phyloP scores from a whole-genome alignment of 2,113 vertebrate genomes.

The Condylura cristata region DNA sequence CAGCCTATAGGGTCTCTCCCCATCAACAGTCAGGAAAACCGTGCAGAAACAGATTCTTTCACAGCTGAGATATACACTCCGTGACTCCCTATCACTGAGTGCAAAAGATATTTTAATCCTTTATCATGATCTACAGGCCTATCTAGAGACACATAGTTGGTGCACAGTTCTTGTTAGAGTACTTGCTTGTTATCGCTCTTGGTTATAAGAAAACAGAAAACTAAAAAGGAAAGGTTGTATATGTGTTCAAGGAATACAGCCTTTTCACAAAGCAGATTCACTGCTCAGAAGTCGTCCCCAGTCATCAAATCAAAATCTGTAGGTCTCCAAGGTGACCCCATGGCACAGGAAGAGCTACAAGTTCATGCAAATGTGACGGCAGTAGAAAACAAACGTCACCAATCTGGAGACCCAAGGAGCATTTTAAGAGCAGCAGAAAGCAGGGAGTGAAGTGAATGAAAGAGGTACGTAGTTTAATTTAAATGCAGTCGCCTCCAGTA shows the following conservation, averaged over 20 bases:
- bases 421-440: not conserved
- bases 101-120: not conserved
- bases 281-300: not conserved
- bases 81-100: not conserved
- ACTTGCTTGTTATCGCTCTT: not conserved
- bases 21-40: not conserved
- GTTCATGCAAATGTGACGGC: not conserved
- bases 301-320: not conserved
- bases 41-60: not conserved
- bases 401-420: not conserved
- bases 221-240: not conserved
- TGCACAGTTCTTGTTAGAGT: not conserved
- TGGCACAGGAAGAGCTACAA: not conserved
- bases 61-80: not conserved
- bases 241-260: too few relatives aligned
- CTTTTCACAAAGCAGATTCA: not conserved
- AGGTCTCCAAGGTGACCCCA: not conserved
- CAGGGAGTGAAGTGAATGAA: not conserved
- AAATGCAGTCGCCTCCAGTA: not conserved
- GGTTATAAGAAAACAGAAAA: not conserved
- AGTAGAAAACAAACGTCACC: not conserved
- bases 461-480: constrained; percentile 15
- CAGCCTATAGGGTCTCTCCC: not conserved
- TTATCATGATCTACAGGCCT: not conserved
- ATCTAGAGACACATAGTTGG: not conserved